Evolutionary conservation across 2,888 invertebrate genomes (phyloP), one percentile per base, ranked within the genome.

Genomic region (Dusona sp.): DNA sequence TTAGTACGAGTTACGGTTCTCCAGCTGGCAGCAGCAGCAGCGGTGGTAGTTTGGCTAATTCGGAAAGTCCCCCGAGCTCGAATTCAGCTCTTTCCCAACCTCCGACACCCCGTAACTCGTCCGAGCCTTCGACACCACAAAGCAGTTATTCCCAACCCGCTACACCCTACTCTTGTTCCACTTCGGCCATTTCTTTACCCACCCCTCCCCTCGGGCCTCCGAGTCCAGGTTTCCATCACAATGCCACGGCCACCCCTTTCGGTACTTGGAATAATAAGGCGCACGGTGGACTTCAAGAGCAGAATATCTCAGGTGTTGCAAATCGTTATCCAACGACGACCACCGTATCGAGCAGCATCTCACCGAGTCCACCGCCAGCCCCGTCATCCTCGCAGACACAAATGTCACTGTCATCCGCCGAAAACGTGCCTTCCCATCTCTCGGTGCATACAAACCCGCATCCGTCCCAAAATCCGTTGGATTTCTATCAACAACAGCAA

Each of bases 1-100:
- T 98, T 13, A 98, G 97, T 89, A 98, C 98, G 0, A 98, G 97
- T 92, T 97, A 97, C 90, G 97, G 97, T 57, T 97, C 97, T 70
- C 96, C 97, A 0, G 95, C 95, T 3, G 96, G 89, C 90, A 89
- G 95, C 95, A 11, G 94, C 94, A 92, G 79, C 91, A 92, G 72
- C 89, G 89, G 51, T 92, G 84, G 80, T 0, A 95, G 95, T 90
- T 95, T 96, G 4, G 95, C 94, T 0, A 95, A 95, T 92, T 95
- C 95, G 1, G 95, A 95, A 82, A 94, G 94, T 1, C 95, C 93
- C 11, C 90, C 92, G 16, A 92, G 93, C 7, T 92, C 92, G 7
- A 91, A 90, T 29, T 90, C 92, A 0, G 91, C 90, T 0, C 91
- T 92, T 22, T 93, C 94, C 7, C 93, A 93, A 74, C 93, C 93